Evolutionary conservation across 1,140 invertebrate genomes (phyloP).

Genomic region (Leptonema lineaticorne): DNA sequence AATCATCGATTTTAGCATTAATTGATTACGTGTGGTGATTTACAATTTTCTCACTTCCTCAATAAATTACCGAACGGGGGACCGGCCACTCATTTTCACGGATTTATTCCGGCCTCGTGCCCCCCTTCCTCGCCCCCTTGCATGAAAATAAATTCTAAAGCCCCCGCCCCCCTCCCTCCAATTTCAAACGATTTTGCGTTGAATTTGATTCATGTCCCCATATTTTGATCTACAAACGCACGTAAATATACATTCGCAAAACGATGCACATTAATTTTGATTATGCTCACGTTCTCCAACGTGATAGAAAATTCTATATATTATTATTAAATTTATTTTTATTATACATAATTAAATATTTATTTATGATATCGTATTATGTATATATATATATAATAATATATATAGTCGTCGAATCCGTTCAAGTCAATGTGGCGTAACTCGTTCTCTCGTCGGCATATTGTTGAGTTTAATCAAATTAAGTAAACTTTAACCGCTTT

Average conservation of each 20-base stretch:
- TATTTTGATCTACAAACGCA: neutral
- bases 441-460: too few relatives aligned
- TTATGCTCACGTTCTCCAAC: slow-evolving; percentile 3
- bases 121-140: too few relatives aligned
- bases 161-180: neutral
- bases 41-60: slow-evolving; percentile 19
- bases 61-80: slow-evolving; percentile 3
- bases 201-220: neutral
- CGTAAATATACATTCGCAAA: neutral
- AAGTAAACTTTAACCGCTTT: slow-evolving; percentile 13
- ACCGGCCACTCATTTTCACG: neutral
- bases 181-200: neutral
- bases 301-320: too few relatives aligned
- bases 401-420: too few relatives aligned
- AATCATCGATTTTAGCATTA: slow-evolving; percentile 19
- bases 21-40: slow-evolving; percentile 19
- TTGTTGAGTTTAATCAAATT: slow-evolving; percentile 2
- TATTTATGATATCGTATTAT: too few relatives aligned
- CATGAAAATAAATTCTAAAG: neutral
- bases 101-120: too few relatives aligned
- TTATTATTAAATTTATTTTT: too few relatives aligned
- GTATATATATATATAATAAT: too few relatives aligned
- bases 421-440: too few relatives aligned
- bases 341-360: too few relatives aligned
- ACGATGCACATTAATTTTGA: slow-evolving; percentile 18